Base-by-base conservation (phyloP, 2,113 vertebrate genomes). In the Rutilus rutilus region DNA sequence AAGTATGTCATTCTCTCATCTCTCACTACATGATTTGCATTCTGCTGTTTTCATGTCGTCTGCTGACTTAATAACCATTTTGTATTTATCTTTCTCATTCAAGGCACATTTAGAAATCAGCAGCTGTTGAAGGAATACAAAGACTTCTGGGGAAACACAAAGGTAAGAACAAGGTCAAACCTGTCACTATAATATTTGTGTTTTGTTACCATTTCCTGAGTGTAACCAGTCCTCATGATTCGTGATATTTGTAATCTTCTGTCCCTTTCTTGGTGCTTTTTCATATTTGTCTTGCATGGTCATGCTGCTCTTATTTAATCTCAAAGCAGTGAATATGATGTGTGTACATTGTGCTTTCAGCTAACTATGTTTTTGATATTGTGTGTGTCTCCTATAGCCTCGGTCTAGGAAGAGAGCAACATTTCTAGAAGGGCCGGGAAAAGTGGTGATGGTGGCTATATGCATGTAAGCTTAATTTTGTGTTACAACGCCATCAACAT, bases 371-470 rank as follows among this genome's bases (percentile, higher is more conserved):
- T 67, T 69, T 45, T 50, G 1, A 30, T 27, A 30, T 19, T 60
- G 15, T 23, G 19, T 60, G 19, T 62, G 39, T 85, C 85, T 78
- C 83, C 82, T 59, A 11, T 88, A 99, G 98, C 98, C 98, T 89
- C 97, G 97, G 85, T 96, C 98, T 89, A 95, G 96, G 78, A 92
- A 93, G 27, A 92, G 96, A 90, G 74, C 95, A 12, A 93, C 96
- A 60, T 98, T 99, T 93, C 93, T 97, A 62, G 96, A 98, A 90
- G 98, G 98, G 67, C 97, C 98, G 39, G 98, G 98, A 87, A 99
- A 99, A 90, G 98, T 99, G 90, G 98, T 99, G 76, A 98, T 97
- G 96, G 97, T 99, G 57, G 98, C 98, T 71, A 98, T 99, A 92
- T 99, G 97, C 95, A 99, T 99, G 98, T 99, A 96, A 97, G 98